A percentile compares a stretch with the other conserved stretches of the same genome.
Conservation (phyloP, 1,140 invertebrate genomes). For the Panagrolaimus sp. region DNA sequence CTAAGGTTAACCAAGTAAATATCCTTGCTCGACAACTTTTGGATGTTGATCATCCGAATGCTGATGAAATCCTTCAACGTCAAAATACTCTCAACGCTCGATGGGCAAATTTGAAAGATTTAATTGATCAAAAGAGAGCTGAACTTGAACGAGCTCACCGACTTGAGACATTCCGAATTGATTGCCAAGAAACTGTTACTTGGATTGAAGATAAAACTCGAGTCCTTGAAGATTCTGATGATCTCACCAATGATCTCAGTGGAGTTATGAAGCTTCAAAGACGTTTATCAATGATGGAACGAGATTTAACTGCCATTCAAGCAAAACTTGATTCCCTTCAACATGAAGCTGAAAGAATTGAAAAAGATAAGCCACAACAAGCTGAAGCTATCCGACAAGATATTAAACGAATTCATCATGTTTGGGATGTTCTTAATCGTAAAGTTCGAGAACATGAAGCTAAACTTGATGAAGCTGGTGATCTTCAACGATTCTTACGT, state of each 20-base stretch:
- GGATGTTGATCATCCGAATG: constrained; percentile 94
- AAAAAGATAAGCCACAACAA: constrained; percentile 88
- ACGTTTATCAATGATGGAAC: constrained; percentile 91
- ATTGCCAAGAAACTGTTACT: constrained; percentile 78
- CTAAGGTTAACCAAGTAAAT: constrained; percentile 91
- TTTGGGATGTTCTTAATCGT: constrained; percentile 89
- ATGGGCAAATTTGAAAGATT: constrained; percentile 71
- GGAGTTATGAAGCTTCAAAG: constrained; percentile 75
- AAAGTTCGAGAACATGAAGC: constrained; percentile 88
- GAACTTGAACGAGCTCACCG: constrained; percentile 90
- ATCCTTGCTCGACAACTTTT: constrained; percentile 86
- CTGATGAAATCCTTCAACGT: constrained; percentile 81
- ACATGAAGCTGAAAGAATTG: constrained; percentile 81
- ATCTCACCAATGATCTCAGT: constrained; percentile 61
- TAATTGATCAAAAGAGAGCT: constrained; percentile 85
- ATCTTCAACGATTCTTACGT: constrained; percentile 91
- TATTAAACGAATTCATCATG: constrained; percentile 76
- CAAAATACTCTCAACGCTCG: constrained; percentile 72
- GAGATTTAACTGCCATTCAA: constrained; percentile 94
- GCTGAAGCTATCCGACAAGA: constrained; percentile 83
- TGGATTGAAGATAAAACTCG: constrained; percentile 99
- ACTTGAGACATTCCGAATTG: constrained; percentile 98
- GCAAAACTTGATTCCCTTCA: constrained; percentile 87
- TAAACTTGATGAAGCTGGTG: constrained; percentile 95
- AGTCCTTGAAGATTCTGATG: constrained; percentile 68